Conservation (phyloP, 2,113 vertebrate genomes). For the Nematolebias whitei region DNA sequence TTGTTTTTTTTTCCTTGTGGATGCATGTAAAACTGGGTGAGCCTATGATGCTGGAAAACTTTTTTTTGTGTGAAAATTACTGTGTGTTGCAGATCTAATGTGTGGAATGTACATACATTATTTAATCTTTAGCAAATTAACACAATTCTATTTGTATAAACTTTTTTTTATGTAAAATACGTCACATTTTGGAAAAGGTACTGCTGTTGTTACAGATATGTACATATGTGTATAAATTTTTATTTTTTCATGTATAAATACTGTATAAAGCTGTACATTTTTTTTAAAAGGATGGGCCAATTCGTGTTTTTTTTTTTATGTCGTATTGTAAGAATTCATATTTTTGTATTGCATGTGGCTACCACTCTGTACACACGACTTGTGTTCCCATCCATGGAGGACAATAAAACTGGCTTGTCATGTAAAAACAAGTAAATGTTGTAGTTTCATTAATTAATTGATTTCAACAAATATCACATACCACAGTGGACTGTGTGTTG, state of each 20-base stretch:
- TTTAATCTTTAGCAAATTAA: slow-evolving; percentile 79
- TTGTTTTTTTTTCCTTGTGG: slow-evolving; percentile 10
- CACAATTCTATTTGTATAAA: slow-evolving; percentile 80
- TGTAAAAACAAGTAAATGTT: slow-evolving; percentile 39
- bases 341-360: slow-evolving; percentile 87
- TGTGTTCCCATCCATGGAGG: slow-evolving; percentile 81
- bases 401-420: slow-evolving; percentile 83
- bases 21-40: slow-evolving; percentile 35
- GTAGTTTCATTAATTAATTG: slow-evolving; percentile 1
- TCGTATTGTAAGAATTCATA: slow-evolving; percentile 80
- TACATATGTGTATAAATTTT: slow-evolving; percentile 71
- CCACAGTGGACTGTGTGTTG: too few species aligned
- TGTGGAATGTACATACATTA: slow-evolving; percentile 77
- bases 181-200: slow-evolving; percentile 79
- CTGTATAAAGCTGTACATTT: slow-evolving; percentile 74
- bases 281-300: slow-evolving; percentile 74
- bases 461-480: too few species aligned
- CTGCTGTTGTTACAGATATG: slow-evolving; percentile 54
- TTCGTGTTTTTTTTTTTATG: slow-evolving; percentile 80
- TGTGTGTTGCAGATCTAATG: slow-evolving; percentile 65
- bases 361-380: slow-evolving; percentile 78
- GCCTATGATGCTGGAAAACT: slow-evolving; percentile 33
- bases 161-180: slow-evolving; percentile 79
- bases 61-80: slow-evolving; percentile 56
- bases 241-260: slow-evolving; percentile 77